A percentile compares a stretch with the other conserved stretches of the same genome.
Evolutionary conservation across 2,113 vertebrate species (phyloP).

Genomic region (Lagopus muta): DNA sequence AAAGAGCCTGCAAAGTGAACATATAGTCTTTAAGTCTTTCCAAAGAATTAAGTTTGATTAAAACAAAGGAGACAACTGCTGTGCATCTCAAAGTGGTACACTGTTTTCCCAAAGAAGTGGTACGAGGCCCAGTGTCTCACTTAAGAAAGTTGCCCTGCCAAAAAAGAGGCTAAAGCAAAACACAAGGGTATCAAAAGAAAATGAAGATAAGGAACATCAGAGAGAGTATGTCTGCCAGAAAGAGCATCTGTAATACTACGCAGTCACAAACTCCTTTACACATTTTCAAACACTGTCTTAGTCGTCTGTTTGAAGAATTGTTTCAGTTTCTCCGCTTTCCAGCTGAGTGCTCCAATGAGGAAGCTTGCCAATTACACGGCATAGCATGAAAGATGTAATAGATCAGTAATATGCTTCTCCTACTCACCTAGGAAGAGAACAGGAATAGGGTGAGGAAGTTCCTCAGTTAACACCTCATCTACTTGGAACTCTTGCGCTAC

Average conservation of each 20-base stretch:
- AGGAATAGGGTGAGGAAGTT: not conserved
- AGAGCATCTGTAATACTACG: not conserved
- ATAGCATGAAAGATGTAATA: not conserved
- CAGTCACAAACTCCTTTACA: not conserved
- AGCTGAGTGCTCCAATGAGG: not conserved
- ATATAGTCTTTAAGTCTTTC: not conserved
- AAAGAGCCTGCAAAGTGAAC: not conserved
- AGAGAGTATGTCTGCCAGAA: not conserved
- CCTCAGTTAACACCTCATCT: not conserved
- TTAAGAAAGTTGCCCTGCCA: not conserved
- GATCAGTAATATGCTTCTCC: not conserved
- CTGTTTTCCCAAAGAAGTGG: not conserved
- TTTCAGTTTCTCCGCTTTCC: not conserved
- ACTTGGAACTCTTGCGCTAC: not conserved
- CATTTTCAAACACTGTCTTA: accelerated
- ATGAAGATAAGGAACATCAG: not conserved
- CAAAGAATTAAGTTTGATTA: not conserved
- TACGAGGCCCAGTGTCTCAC: not conserved
- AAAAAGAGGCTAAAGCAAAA: not conserved
- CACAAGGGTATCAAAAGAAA: not conserved
- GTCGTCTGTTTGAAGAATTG: not conserved
- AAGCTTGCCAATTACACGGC: not conserved
- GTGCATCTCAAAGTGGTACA: not conserved
- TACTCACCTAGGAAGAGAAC: not conserved
- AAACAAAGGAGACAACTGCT: not conserved